Evolutionary conservation across 2,888 invertebrate genomes (phyloP), one percentile per base, ranked within the genome.

Genomic region (Tuberolachnus salignus): DNA sequence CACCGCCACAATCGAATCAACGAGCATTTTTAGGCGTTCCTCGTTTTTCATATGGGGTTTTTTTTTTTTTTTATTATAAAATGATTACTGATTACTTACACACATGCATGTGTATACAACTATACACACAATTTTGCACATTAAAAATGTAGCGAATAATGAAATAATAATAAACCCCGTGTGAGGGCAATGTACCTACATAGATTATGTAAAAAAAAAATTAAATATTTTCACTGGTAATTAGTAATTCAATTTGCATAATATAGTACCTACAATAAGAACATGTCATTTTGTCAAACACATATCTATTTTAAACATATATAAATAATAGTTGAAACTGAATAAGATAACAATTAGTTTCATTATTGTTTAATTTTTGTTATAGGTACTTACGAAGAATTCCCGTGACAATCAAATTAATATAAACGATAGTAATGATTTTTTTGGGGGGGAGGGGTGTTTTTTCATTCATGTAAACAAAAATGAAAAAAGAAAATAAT

Each of bases 21-120:
- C 21, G 19, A 78, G 75, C 75, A 78, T 78, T 78, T 78, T 78
- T 78, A 78, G 66, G 75, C 75, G 46, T 78, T 78, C 75, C 66
- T 59, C 67, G 57, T 78, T 78, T 73, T 78, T 49, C 57, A 26
- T 34, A 67, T 34, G 34, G 34, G n/a, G n/a, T n/a, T n/a, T n/a
- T n/a, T n/a, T n/a, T n/a, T n/a, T n/a, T n/a, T n/a, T n/a, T n/a
- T n/a, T n/a, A n/a, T n/a, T n/a, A n/a, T n/a, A n/a, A n/a, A n/a
- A 49, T 78, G 57, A 67, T 67, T 78, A 51, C 9, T 11, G 21
- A 44, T 64, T 63, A 51, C 51, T 51, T 3, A 72, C 23, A 73
- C n/a, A 26, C 72, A 51, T 19, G 19, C 34, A 61, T 26, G 26
- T 11, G 49, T 46, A 26, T n/a, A 11, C n/a, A 46, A 16, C 9